Percentiles rank a stretch among this genome's conserved stretches.
Evolutionary conservation across 2,888 invertebrate genomes (phyloP).

Genomic region (Bembecia ichneumoniformis): DNA sequence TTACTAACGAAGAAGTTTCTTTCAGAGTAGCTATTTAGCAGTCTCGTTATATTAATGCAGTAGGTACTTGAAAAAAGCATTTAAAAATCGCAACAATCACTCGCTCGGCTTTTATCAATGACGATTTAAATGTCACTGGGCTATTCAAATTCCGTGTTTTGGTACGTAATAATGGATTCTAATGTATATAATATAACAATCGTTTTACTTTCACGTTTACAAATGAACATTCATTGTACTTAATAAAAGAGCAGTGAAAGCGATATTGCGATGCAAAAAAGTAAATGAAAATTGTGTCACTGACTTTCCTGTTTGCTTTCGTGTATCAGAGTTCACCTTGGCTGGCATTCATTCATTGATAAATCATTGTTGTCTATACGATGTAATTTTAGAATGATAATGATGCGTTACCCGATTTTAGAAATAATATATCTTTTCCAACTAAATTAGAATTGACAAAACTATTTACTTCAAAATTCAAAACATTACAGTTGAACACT

Average conservation of each 20-base stretch:
- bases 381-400: too few relatives aligned
- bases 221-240: constrained; percentile 52
- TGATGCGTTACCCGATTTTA: too few relatives aligned
- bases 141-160: constrained; percentile 8
- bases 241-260: constrained; percentile 65
- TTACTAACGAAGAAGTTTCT: too few relatives aligned
- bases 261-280: constrained; percentile 62
- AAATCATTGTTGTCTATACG: constrained; percentile 11
- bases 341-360: constrained; percentile 31
- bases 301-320: constrained; percentile 57
- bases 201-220: constrained; percentile 63
- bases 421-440: too few relatives aligned
- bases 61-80: too few relatives aligned
- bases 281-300: constrained; percentile 67
- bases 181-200: constrained; percentile 14
- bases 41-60: too few relatives aligned
- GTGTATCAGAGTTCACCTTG: constrained; percentile 38
- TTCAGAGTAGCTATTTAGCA: too few relatives aligned
- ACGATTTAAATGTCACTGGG: constrained; percentile 38
- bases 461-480: too few relatives aligned
- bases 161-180: not conserved
- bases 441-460: too few relatives aligned
- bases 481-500: too few relatives aligned
- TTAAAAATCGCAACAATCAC: not conserved
- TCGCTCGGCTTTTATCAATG: constrained; percentile 10